Base-by-base conservation (phyloP, 92 coral and sea anemone species). In the Epizoanthus fatuus region DNA sequence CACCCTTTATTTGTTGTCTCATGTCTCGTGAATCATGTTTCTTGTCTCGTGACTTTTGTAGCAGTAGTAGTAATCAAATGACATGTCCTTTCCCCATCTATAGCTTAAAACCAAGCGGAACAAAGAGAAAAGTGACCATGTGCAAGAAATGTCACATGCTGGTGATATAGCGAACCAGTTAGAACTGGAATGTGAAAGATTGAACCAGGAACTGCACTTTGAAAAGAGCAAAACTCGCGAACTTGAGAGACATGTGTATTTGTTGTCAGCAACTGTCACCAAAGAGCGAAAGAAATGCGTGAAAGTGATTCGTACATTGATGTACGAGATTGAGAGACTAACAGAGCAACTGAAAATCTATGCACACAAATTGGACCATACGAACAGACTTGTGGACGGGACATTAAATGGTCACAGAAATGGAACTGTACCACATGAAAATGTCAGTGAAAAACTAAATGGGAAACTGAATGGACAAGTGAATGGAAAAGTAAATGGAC, bases 251-350 rank as follows among this genome's bases (percentile, higher is more conserved):
- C 91, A 93, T 74, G 79, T 97, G 72, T 92, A 94, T 73, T 88
- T 84, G 63, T 75, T 94, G 45, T 87, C 88, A 29, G 74, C 96
- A 29, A 87, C 87, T 11, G 86, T 92, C 10, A 60, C 80, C 38
- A 92, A 94, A 71, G 98, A 94, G 44, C 74, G 98, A n/a, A 89
- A 89, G 70, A 92, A 90, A 71, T 93, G 95, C 63, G 90, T 90
- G 49, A 93, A 94, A 67, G 90, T 94, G 13, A 89, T 94, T 38
- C 92, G 91, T 52, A 83, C 93, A 2, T 64, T 94, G 63, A 95
- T 92, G 25, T 81, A 90, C 10, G 96, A 92, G 63, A 93, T 94
- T 5, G 98, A 94, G 84, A 76, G 84, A 47, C 79, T 90, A 73
- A 73, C 90, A 17, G 90, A 90, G 51, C 90, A 90, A 29, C 69